phyloP scores from a whole-genome alignment of 1,140 invertebrate genomes.

The Drosophila watanabei region DNA sequence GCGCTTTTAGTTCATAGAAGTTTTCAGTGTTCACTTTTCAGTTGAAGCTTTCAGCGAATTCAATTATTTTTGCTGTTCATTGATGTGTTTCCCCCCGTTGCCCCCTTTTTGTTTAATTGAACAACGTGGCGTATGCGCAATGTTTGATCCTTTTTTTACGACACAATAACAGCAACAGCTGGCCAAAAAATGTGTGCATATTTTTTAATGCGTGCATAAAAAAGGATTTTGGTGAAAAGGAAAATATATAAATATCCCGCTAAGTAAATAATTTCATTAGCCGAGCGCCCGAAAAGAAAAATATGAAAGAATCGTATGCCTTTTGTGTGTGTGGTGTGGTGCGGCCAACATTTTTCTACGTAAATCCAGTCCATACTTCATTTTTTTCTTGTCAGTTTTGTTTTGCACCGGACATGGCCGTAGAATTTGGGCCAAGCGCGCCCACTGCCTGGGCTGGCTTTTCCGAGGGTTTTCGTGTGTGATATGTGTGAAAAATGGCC shows the following conservation, averaged over 20 bases:
- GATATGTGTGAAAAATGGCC: conserved; percentile 78
- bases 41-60: conserved; percentile 24
- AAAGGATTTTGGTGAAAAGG: conserved; percentile 20
- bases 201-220: conserved; percentile 22
- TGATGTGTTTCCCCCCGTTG: conserved; percentile 11
- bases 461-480: conserved; percentile 15
- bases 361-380: conserved; percentile 28
- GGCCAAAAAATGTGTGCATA: conserved; percentile 13
- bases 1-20: conserved; percentile 28
- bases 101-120: conserved; percentile 48
- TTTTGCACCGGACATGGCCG: conserved; percentile 65
- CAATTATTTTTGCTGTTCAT: conserved; percentile 29
- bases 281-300: conserved; percentile 7
- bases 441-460: conserved; percentile 52
- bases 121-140: conserved; percentile 54
- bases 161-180: conserved; percentile 22
- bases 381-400: conserved; percentile 33
- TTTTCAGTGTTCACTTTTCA: conserved; percentile 9
- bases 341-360: conserved; percentile 38
- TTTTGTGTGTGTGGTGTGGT: conserved; percentile 6
- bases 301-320: conserved; percentile 23
- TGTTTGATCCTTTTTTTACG: conserved; percentile 12
- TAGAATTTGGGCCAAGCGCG: conserved; percentile 77
- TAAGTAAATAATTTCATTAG: conserved; percentile 81
- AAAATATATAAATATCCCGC: conserved; percentile 12